phyloP scores from a whole-genome alignment of 2,797 vertebrate genomes.

The Telmatherina bonti region DNA sequence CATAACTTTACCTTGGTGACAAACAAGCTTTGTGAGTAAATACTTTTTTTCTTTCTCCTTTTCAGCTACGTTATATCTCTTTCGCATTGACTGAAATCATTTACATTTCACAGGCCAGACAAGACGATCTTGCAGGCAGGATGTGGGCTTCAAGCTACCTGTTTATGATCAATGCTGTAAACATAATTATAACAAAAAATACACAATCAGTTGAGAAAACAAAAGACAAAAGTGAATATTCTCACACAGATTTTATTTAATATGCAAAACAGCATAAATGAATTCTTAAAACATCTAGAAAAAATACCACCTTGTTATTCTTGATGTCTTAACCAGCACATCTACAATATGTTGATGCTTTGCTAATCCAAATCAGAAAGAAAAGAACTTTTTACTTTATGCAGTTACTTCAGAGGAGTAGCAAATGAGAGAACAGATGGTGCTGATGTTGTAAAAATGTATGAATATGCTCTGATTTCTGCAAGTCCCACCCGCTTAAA shows the following conservation, averaged over 20 bases:
- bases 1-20: background rate
- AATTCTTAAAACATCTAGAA: constrained; percentile 64
- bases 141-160: background rate
- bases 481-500: constrained; percentile 7
- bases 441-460: constrained; percentile 31
- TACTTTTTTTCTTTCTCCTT: background rate
- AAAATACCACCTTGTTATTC: constrained; percentile 11
- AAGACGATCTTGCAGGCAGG: background rate
- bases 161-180: background rate
- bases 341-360: constrained; percentile 28
- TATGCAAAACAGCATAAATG: constrained; percentile 53
- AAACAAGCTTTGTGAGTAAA: background rate
- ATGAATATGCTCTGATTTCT: constrained; percentile 25
- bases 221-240: constrained; percentile 12
- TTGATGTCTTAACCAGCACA: constrained; percentile 5
- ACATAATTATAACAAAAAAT: background rate
- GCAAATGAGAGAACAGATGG: constrained; percentile 36
- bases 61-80: background rate
- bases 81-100: background rate
- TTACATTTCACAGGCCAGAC: background rate
- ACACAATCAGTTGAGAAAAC: background rate
- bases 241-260: constrained; percentile 59
- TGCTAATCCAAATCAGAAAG: constrained; percentile 26
- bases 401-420: constrained; percentile 23
- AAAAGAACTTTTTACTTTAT: constrained; percentile 27